Percentiles rank a stretch among this genome's conserved stretches.
These are phyloP conservation scores for Romanogobio albipinnatus DNA, from an alignment of 2,113 vertebrate genomes.

Conservation along the genomic window DNA sequence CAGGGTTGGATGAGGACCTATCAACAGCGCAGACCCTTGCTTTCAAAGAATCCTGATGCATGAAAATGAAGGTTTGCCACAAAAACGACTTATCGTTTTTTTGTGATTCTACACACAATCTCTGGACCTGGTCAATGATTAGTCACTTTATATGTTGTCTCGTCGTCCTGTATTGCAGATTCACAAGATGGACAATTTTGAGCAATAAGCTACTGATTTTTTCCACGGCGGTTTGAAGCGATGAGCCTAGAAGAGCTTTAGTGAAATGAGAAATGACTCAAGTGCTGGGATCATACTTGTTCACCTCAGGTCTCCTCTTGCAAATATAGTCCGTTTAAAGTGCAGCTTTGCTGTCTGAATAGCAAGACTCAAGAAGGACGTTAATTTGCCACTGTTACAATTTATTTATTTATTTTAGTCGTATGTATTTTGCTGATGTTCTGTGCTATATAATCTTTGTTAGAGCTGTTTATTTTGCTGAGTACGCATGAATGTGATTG, in stretches of 20 bases:
- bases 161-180: not conserved
- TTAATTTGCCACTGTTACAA: not conserved
- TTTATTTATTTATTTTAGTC: constrained; percentile 4
- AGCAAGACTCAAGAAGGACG: not conserved
- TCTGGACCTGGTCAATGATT: not conserved
- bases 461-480: not conserved
- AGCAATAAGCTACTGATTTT: constrained; percentile 7
- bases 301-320: constrained; percentile 6
- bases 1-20: constrained; percentile 82
- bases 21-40: constrained; percentile 78
- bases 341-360: not conserved
- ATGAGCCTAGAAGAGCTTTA: not conserved
- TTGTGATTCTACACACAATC: not conserved
- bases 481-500: constrained; percentile 11
- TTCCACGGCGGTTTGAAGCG: not conserved
- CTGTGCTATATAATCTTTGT: not conserved
- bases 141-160: not conserved
- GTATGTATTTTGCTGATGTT: not conserved
- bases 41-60: constrained; percentile 74
- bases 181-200: not conserved
- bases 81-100: not conserved
- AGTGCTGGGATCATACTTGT: not conserved
- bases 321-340: constrained; percentile 1
- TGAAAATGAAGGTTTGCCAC: constrained; percentile 58
- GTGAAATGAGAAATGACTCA: not conserved